phyloP scores from a whole-genome alignment of 1,140 invertebrate genomes.

The Apis dorsata region DNA sequence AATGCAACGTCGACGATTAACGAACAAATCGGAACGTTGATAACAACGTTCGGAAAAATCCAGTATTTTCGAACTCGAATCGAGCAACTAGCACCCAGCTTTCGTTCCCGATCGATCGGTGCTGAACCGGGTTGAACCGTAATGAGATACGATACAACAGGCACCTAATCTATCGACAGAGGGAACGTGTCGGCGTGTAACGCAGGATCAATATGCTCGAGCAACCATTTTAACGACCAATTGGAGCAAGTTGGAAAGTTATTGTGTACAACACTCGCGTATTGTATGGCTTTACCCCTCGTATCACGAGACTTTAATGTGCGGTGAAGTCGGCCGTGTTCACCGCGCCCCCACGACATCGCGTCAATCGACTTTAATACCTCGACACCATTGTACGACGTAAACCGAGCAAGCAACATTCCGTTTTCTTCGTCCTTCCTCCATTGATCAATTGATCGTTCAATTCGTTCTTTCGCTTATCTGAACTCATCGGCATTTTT shows the following conservation, averaged over 20 bases:
- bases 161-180: constrained; percentile 34
- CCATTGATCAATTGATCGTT: too few relatives aligned
- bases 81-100: too few relatives aligned
- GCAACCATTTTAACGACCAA: constrained; percentile 61
- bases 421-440: background rate
- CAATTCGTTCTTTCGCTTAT: background rate
- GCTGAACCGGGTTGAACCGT: too few relatives aligned
- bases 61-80: too few relatives aligned
- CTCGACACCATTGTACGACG: constrained; percentile 45
- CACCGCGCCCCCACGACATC: constrained; percentile 71
- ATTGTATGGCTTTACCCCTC: constrained; percentile 41
- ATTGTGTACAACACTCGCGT: constrained; percentile 55
- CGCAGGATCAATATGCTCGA: constrained; percentile 58
- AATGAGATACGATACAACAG: constrained; percentile 1
- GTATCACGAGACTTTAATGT: constrained; percentile 43
- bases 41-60: too few relatives aligned
- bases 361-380: constrained; percentile 65
- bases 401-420: constrained; percentile 15
- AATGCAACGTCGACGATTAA: too few relatives aligned
- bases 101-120: too few relatives aligned
- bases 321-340: constrained; percentile 61
- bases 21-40: too few relatives aligned
- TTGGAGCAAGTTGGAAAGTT: constrained; percentile 61
- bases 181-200: constrained; percentile 40
- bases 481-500: background rate